Base-by-base conservation (phyloP, 92 coral and sea anemone genomes). In the Siderastrea siderea region DNA sequence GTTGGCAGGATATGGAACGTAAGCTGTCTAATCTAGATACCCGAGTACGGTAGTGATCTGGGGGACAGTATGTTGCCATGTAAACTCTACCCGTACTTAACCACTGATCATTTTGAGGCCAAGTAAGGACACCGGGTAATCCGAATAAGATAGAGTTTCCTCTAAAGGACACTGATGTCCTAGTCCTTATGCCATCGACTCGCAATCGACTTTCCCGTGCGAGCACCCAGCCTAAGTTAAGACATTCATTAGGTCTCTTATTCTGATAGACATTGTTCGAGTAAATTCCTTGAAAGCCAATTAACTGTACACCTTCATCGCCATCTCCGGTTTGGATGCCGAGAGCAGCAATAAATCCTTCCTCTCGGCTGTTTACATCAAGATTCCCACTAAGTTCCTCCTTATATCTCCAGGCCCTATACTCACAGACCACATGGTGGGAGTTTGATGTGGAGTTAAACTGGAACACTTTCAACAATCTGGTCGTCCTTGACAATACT, bases 41-140 rank as follows among this genome's bases (percentile, higher is more conserved):
- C 68, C 92, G 90, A 3, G 74, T 71, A 17, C 99, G 95, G 26
- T 86, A 83, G 61, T 83, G 92, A 81, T 98, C 90, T 5, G 89
- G 80, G 47, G 92, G 95, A 72, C 99, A 98, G 76, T 93, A 91
- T 14, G 94, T 92, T 44, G 95, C 72, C 68, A 81, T 73, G 77
- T 95, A 98, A 10, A 98, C 93, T 51, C 98, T 94, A 16, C 98
- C 99, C 11, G 99, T 94, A 10, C 99, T 98, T 11, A 86, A 47
- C 2, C 72, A 64, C 71, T 94, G 98, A 47, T 90, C 87, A 55
- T 85, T 83, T 15, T 84, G 94, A 46, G 99, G 98, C 98, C 98
- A 98, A 3, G 99, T 91, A 79, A 86, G 83, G 5, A 91, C 92
- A 53, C 81, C 94, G 5, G 99, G 99, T 6, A 98, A 89, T 4